Conservation (phyloP, 2,113 vertebrate species). For the Agelaius tricolor region DNA sequence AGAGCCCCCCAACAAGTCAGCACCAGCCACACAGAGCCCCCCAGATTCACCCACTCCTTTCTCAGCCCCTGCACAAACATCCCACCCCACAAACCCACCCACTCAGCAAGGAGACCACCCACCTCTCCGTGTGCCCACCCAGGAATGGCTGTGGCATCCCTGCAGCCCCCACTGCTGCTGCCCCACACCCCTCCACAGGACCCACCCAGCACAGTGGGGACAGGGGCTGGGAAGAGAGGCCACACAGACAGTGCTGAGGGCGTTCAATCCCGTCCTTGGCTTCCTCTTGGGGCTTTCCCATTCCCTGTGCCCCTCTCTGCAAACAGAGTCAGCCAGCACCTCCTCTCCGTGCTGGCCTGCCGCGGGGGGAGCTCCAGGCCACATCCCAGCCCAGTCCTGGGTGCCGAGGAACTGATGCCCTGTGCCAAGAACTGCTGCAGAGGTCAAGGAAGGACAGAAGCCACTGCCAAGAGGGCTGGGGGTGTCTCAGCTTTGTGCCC, state of each 20-base stretch:
- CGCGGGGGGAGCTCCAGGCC: fast-evolving
- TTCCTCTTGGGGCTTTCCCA: background rate
- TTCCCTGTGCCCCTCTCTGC: background rate
- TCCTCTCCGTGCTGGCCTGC: background rate
- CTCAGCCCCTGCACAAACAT: background rate
- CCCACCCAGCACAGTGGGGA: background rate
- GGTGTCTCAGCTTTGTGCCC: background rate
- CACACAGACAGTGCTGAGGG: background rate
- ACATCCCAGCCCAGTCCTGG: background rate
- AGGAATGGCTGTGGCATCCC: background rate
- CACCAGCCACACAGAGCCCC: background rate
- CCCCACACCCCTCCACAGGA: background rate
- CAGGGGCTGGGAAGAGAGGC: background rate
- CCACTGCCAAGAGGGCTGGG: background rate
- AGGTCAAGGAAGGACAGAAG: background rate
- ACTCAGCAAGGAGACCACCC: constrained; percentile 56
- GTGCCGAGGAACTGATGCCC: background rate
- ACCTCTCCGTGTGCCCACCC: constrained; percentile 63
- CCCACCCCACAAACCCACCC: background rate
- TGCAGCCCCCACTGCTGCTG: background rate
- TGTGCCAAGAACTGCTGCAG: background rate
- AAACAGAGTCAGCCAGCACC: background rate
- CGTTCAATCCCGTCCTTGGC: fast-evolving
- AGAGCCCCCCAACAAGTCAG: background rate
- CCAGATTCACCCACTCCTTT: background rate